Percentiles rank a stretch among this genome's conserved stretches.
Conservation (phyloP, 2,113 vertebrate species). For the Pleuronectes platessa region DNA sequence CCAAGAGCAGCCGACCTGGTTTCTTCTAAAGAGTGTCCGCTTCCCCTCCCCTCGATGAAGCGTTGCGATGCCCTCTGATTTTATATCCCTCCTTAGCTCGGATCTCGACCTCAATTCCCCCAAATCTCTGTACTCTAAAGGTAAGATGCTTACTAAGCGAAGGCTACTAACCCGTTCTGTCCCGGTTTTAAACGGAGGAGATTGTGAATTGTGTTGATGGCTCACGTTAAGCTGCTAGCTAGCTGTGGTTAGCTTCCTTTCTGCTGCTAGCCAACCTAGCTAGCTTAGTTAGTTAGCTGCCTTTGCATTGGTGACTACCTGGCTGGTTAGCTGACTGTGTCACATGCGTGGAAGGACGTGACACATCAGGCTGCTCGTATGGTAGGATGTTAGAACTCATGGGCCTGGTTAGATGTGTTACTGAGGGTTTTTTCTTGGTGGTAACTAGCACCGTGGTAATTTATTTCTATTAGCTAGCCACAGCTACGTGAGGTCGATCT, state of each 20-base stretch:
- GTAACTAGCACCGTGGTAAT: not conserved
- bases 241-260: conserved; percentile 69
- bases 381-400: not conserved
- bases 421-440: not conserved
- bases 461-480: conserved; percentile 8
- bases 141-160: conserved; percentile 78
- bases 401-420: not conserved
- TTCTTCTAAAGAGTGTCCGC: conserved; percentile 75
- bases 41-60: conserved; percentile 82
- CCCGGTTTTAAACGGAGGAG: not conserved
- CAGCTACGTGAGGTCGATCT: conserved; percentile 31
- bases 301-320: conserved; percentile 39
- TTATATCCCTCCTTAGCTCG: conserved; percentile 94
- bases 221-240: conserved; percentile 71
- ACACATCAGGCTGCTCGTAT: not conserved
- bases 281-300: conserved; percentile 66
- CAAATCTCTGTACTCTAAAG: conserved; percentile 94
- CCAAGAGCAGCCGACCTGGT: conserved; percentile 52
- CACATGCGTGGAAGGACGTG: conserved; percentile 21
- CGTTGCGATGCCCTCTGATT: conserved; percentile 97
- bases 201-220: conserved; percentile 36
- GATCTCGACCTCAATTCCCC: conserved; percentile 95
- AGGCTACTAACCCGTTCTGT: not conserved
- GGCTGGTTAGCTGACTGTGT: conserved; percentile 32
- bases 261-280: conserved; percentile 61